phyloP scores from a whole-genome alignment of 1,140 invertebrate genomes.

The Contarinia nasturtii region DNA sequence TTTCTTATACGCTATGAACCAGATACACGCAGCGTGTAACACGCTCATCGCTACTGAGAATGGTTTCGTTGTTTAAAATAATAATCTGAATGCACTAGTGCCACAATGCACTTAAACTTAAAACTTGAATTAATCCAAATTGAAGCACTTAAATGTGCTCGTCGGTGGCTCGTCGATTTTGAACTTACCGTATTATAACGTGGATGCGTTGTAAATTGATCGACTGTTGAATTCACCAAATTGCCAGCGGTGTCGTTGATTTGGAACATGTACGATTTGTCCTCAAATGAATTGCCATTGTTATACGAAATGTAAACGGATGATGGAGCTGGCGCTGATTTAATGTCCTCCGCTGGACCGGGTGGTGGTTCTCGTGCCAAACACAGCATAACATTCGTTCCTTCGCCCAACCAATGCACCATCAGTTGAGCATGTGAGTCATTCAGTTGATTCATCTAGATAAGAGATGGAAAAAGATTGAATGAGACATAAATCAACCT shows the following conservation, averaged over 20 bases:
- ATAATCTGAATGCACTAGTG: constrained; percentile 3
- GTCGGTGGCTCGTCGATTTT: background rate
- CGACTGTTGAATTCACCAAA: constrained; percentile 42
- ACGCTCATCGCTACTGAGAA: no score
- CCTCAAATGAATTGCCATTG: constrained; percentile 60
- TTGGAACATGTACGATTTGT: constrained; percentile 48
- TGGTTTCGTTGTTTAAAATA: constrained; percentile 2
- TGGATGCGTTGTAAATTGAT: constrained; percentile 71
- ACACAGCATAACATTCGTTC: constrained; percentile 69
- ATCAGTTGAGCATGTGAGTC: constrained; percentile 73
- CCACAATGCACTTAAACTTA: background rate
- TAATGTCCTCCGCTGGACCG: constrained; percentile 12
- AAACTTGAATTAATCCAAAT: no score
- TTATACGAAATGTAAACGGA: constrained; percentile 70
- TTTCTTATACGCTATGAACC: no score
- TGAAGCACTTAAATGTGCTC: no score
- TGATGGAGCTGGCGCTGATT: constrained; percentile 27
- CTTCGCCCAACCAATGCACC: constrained; percentile 77
- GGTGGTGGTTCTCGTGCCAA: constrained; percentile 49
- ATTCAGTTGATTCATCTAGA: constrained; percentile 49
- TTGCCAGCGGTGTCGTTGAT: constrained; percentile 17
- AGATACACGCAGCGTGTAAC: no score
- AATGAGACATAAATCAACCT: background rate
- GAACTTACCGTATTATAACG: constrained; percentile 51
- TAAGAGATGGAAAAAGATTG: constrained; percentile 13